These are phyloP conservation scores for Aix galericulata DNA, from an alignment of 2,113 vertebrate genomes.

Conservation along the genomic window DNA sequence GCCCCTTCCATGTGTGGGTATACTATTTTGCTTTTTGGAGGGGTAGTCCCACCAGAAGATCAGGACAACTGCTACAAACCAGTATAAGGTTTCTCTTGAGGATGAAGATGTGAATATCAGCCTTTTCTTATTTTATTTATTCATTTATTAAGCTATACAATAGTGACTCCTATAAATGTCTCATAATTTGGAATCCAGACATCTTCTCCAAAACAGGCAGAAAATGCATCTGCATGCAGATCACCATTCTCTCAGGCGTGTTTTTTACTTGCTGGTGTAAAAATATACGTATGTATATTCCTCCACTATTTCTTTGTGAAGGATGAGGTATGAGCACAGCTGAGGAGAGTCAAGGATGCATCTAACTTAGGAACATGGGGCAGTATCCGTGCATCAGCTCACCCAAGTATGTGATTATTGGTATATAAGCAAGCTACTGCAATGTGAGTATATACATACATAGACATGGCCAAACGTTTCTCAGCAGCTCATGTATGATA, in stretches of 20 bases:
- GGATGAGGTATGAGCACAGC: neutral
- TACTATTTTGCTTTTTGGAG: neutral
- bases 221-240: neutral
- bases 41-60: neutral
- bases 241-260: neutral
- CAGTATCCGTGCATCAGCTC: neutral
- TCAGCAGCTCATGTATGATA: neutral
- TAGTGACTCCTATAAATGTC: neutral
- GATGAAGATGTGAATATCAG: neutral
- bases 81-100: neutral
- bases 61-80: neutral
- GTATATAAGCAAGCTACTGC: neutral
- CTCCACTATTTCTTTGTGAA: neutral
- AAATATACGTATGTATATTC: neutral
- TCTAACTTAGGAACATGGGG: neutral
- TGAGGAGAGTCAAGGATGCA: neutral
- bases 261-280: neutral
- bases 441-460: neutral
- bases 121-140: neutral
- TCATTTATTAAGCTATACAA: neutral
- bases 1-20: rapidly evolving
- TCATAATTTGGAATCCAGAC: neutral
- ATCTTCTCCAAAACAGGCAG: neutral
- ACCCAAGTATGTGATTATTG: neutral
- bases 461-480: neutral